Conservation (phyloP, 2,797 vertebrate genomes). For the Rhinella marina region DNA sequence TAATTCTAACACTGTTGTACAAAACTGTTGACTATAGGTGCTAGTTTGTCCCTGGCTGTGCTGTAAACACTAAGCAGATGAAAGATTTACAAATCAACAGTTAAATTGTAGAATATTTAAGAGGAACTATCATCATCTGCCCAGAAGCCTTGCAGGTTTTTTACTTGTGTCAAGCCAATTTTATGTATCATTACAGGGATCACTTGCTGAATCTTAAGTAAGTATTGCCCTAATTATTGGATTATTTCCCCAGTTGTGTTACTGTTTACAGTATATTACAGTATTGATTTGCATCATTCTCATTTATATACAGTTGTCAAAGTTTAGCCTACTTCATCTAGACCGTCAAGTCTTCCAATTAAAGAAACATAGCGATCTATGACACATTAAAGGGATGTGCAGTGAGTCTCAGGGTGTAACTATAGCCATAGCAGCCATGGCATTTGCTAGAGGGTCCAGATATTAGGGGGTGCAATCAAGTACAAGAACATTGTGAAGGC, state of each 20-base stretch:
- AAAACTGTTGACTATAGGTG: not conserved
- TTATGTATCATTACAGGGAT: conserved; percentile 8
- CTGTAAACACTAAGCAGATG: not conserved
- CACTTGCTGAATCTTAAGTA: not conserved
- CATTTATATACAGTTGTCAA: not conserved
- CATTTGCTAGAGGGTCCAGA: no score
- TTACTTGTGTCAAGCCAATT: conserved; percentile 4
- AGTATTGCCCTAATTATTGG: not conserved
- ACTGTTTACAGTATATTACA: not conserved
- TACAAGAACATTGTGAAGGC: no score
- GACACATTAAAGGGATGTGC: not conserved
- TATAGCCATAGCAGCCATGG: no score
- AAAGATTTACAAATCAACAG: not conserved
- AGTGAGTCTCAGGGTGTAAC: no score
- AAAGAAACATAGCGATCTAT: not conserved
- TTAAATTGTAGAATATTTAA: not conserved
- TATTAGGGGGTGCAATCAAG: no score
- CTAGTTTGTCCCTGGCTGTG: not conserved
- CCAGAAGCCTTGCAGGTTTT: not conserved
- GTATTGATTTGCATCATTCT: not conserved
- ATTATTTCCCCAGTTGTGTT: not conserved
- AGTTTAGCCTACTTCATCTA: not conserved
- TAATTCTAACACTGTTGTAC: not conserved
- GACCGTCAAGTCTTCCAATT: not conserved
- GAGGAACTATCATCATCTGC: not conserved